A percentile compares a stretch with the other conserved stretches of the same genome.
These are phyloP conservation scores for Protonemura montana DNA, from an alignment of 2,888 invertebrate species.

Conservation along the genomic window DNA sequence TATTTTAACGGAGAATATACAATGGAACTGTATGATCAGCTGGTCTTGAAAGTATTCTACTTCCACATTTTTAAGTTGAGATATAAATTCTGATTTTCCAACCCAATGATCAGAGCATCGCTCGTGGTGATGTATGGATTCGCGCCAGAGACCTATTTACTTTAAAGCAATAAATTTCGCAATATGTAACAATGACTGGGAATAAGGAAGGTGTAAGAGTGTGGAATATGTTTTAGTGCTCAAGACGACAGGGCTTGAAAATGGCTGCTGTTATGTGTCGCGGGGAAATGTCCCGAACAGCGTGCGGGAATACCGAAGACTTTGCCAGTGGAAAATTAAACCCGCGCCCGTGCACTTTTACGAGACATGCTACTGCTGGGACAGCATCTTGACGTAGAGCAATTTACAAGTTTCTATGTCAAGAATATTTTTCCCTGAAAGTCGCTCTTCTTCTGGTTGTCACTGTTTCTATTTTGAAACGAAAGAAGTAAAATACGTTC, in stretches of 20 bases:
- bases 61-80: constrained; percentile 15
- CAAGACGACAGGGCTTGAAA: background rate
- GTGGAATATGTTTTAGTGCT: constrained; percentile 7
- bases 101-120: background rate
- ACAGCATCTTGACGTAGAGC: constrained; percentile 1
- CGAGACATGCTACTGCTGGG: background rate
- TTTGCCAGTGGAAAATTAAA: background rate
- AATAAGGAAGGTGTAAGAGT: background rate
- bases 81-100: constrained; percentile 24
- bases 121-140: background rate
- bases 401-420: constrained; percentile 12
- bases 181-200: constrained; percentile 22
- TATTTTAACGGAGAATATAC: constrained; percentile 18
- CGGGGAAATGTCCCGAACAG: background rate
- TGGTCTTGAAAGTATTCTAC: constrained; percentile 28
- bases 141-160: constrained; percentile 8
- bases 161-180: background rate
- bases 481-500: background rate
- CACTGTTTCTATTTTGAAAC: constrained; percentile 16
- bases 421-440: background rate
- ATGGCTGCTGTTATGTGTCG: background rate
- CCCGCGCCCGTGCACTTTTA: background rate
- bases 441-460: background rate
- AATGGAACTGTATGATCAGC: constrained; percentile 18
- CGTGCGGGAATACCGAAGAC: background rate